Base-by-base conservation (phyloP, 2,888 invertebrate species). In the Syrphus vitripennis region DNA sequence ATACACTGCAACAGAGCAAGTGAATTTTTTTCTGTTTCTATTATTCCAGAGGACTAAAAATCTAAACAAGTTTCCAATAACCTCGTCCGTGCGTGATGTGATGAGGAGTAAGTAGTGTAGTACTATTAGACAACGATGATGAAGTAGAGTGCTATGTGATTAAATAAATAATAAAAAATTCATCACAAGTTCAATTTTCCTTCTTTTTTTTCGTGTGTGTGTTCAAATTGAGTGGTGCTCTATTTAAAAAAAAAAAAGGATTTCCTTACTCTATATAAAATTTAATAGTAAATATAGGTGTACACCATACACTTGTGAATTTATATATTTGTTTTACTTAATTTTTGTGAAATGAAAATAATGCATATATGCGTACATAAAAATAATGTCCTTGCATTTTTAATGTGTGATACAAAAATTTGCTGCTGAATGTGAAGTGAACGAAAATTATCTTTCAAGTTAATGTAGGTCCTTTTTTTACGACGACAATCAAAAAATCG, bases 1-100 rank as follows among this genome's bases (percentile, higher is more conserved):
- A 71, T 71, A 80, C 67, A 72, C 81, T 84, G 81, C 84, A 81
- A 72, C 76, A 72, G 59, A 84, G 65, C 67, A 84, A 53, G 59
- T 80, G 50, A 76, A 42, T 45, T 61, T 71, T 72, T 61, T 53
- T 59, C 12, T 61, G n/a, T n/a, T n/a, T n/a, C n/a, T 14, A 1
- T n/a, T 19, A 29, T 67, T 67, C 31, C 65, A 65, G 45, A 79
- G 65, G 63, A 83, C 48, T 31, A 70, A 70, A 65, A 70, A 65
- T 81, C 74, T 59, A 71, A 76, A 84, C 70, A 84, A 80, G 59
- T 71, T 84, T 76, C 42, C 53, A 67, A 59, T 40, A 67, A 48
- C 40, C 59, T 70, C 63, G 34, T 50, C 50, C 74, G 42, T 67
- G 34, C 67, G 50, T 50, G 50, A 48, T 9, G 42, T 63, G 42